Conservation (phyloP, 2,113 vertebrate genomes). For the Columba livia region DNA sequence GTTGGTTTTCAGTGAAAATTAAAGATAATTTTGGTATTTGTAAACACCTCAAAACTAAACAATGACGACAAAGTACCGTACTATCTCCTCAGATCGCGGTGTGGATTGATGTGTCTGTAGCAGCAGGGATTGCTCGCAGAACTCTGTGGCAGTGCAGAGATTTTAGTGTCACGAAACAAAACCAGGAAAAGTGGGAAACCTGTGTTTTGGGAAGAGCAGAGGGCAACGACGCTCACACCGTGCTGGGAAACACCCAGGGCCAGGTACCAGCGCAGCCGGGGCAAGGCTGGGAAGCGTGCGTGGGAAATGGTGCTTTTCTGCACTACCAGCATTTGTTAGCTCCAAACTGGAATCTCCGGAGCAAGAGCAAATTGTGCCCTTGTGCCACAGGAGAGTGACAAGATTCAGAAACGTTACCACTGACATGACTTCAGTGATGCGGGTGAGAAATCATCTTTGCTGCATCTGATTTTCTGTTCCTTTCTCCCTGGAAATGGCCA, state of each 20-base stretch:
- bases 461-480: too few species aligned
- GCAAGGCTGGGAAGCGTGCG: fast-evolving
- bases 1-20: neutral
- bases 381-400: too few species aligned
- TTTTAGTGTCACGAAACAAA: neutral
- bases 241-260: fast-evolving
- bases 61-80: fast-evolving
- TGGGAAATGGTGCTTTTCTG: fast-evolving
- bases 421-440: too few species aligned
- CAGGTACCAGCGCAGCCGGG: neutral
- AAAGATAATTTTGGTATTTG: neutral
- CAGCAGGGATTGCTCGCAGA: neutral
- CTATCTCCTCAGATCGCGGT: fast-evolving
- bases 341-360: neutral
- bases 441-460: too few species aligned
- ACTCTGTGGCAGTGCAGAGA: fast-evolving
- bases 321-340: neutral
- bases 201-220: neutral
- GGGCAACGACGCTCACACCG: fast-evolving
- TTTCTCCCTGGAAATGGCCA: too few species aligned
- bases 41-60: neutral
- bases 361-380: too few species aligned
- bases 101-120: fast-evolving
- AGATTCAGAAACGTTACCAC: too few species aligned
- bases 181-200: neutral